These are phyloP conservation scores for Endomychus coccineus DNA, from an alignment of 2,888 invertebrate genomes.

Conservation along the genomic window DNA sequence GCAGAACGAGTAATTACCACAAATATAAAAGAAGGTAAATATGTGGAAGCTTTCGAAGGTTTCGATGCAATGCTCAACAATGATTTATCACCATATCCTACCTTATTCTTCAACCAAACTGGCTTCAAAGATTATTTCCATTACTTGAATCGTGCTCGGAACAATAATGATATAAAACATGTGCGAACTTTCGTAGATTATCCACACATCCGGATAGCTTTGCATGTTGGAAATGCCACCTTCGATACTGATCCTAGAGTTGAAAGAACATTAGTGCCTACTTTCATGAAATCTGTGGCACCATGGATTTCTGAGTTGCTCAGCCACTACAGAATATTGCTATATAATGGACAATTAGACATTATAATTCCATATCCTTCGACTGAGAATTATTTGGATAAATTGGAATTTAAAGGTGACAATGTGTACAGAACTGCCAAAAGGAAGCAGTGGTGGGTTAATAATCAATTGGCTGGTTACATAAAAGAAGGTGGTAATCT, in stretches of 20 bases:
- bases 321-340: conserved; percentile 48
- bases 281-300: conserved; percentile 54
- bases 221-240: conserved; percentile 57
- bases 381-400: conserved; percentile 63
- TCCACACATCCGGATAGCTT: conserved; percentile 44
- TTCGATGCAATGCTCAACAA: not conserved
- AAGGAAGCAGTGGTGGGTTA: conserved; percentile 58
- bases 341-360: conserved; percentile 71
- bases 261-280: conserved; percentile 47
- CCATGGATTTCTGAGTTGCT: conserved; percentile 43
- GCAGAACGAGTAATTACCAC: not conserved
- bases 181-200: conserved; percentile 45
- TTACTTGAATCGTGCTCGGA: no score
- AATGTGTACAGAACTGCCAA: conserved; percentile 54
- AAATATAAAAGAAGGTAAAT: conserved; percentile 10
- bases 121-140: no score
- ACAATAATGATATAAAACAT: no score
- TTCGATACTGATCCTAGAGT: conserved; percentile 49
- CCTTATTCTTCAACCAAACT: no score
- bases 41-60: conserved; percentile 4
- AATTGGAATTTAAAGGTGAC: conserved; percentile 56
- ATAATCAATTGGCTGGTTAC: conserved; percentile 60
- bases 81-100: no score
- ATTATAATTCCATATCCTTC: conserved; percentile 77
- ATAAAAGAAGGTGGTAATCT: conserved; percentile 59